Conservation (phyloP, 2,113 vertebrate genomes). For the Onychorhynchus coronatus region DNA sequence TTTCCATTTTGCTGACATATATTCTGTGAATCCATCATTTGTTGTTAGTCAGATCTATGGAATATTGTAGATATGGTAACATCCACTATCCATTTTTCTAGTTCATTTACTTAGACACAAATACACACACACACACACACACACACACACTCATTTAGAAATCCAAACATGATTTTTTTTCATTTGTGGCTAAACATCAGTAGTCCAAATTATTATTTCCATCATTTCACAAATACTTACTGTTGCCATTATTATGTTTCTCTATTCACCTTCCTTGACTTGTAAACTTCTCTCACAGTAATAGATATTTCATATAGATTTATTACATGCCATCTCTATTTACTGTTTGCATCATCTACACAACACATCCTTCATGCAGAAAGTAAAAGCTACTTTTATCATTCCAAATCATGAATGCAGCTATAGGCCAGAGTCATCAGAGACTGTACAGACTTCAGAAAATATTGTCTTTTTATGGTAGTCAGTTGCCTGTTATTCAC, state of each 20-base stretch:
- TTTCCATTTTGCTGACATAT: neutral
- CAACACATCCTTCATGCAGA: neutral
- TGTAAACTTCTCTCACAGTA: neutral
- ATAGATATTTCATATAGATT: neutral
- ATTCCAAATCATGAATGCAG: neutral
- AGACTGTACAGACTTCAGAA: neutral
- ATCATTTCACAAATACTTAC: neutral
- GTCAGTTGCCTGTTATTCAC: neutral
- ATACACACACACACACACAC: neutral
- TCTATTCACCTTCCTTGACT: neutral
- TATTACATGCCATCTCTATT: neutral
- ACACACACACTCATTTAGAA: neutral
- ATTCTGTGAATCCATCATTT: neutral
- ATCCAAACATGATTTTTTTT: neutral
- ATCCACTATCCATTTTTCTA: neutral
- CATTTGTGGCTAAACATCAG: neutral
- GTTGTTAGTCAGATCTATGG: neutral
- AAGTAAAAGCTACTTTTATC: neutral
- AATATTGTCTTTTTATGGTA: neutral
- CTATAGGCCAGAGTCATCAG: neutral
- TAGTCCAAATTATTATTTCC: neutral
- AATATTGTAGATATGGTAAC: neutral
- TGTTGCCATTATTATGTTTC: neutral
- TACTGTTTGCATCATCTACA: neutral
- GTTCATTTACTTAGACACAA: neutral